Percentiles rank a stretch among this genome's conserved stretches.
phyloP scores from a whole-genome alignment of 2,797 vertebrate species.

The Vespertilio murinus region DNA sequence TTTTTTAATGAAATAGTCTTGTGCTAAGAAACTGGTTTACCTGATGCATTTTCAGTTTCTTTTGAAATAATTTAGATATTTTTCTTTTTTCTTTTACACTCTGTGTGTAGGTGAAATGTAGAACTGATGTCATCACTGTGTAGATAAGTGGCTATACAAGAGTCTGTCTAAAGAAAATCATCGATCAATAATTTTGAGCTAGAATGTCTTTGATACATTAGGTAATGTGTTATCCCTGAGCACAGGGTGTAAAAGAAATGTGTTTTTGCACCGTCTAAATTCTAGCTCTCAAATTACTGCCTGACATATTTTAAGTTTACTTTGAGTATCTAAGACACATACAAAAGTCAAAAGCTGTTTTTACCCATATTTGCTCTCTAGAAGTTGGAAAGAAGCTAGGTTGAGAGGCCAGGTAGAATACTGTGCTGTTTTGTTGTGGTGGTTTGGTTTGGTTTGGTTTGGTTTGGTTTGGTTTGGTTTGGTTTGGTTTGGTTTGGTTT shows the following conservation, averaged over 20 bases:
- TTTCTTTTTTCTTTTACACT: neutral
- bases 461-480: too few species aligned
- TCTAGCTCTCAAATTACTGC: neutral
- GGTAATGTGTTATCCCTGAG: neutral
- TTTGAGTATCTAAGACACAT: neutral
- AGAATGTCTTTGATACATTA: neutral
- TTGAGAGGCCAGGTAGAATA: neutral
- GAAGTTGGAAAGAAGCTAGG: neutral
- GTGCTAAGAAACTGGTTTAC: slow-evolving; percentile 7
- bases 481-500: too few species aligned
- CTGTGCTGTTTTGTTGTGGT: neutral
- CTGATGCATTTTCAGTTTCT: slow-evolving; percentile 26
- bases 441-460: neutral
- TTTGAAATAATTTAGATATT: neutral
- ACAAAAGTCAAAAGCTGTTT: slow-evolving; percentile 16
- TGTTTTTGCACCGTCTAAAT: neutral
- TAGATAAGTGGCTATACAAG: neutral
- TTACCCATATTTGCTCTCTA: slow-evolving; percentile 23
- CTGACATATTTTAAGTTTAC: neutral
- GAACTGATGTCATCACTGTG: neutral
- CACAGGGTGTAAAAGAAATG: neutral
- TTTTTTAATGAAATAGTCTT: neutral
- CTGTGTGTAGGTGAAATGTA: slow-evolving; percentile 18
- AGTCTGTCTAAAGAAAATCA: slow-evolving; percentile 48
- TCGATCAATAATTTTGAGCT: slow-evolving; percentile 3